phyloP scores from a whole-genome alignment of 2,113 vertebrate species.

The Nothoprocta pentlandii region DNA sequence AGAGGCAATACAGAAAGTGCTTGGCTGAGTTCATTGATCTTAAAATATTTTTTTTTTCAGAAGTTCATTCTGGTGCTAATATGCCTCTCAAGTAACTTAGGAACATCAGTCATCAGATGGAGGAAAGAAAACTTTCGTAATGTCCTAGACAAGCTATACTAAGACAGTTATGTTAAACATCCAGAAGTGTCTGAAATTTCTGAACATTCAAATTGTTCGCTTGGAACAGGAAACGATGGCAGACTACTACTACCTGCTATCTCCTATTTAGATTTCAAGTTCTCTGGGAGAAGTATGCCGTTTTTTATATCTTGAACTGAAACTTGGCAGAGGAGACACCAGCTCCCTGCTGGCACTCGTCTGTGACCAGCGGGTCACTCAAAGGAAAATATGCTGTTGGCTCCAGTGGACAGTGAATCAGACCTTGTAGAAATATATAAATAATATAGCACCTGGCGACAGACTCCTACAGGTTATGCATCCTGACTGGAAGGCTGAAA shows the following conservation, averaged over 20 bases:
- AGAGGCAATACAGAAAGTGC: neutral
- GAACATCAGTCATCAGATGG: neutral
- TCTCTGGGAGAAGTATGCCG: neutral
- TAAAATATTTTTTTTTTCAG: neutral
- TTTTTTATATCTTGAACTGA: neutral
- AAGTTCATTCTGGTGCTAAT: slow-evolving; percentile 10
- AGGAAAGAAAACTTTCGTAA: neutral
- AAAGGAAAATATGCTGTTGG: neutral
- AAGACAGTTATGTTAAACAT: neutral
- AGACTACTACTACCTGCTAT: neutral
- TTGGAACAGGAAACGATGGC: neutral
- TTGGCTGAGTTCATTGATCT: neutral
- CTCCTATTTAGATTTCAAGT: neutral
- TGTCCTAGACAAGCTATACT: neutral
- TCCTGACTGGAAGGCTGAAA: neutral
- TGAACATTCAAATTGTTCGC: neutral
- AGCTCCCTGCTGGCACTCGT: neutral
- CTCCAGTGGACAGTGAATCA: neutral
- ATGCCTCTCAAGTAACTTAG: neutral
- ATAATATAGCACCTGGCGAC: neutral
- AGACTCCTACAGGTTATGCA: neutral
- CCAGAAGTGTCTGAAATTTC: neutral
- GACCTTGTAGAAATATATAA: neutral
- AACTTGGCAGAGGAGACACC: neutral
- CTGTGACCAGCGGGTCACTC: neutral